Evolutionary conservation across 1,140 invertebrate species (phyloP), one percentile per base, ranked within the genome.

Genomic region (Parapsyche elsis): DNA sequence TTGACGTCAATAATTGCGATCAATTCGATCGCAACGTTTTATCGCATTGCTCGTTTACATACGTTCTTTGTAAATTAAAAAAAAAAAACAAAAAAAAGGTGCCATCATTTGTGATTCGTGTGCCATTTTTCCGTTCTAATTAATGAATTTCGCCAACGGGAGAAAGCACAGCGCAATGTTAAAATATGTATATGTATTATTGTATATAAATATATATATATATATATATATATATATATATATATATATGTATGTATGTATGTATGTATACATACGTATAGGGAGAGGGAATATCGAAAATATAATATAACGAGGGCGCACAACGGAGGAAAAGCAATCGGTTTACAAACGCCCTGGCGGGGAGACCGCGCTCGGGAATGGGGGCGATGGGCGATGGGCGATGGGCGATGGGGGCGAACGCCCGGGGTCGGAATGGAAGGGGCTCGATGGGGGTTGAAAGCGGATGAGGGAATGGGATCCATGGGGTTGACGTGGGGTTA

Each of bases 391-490:
- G 81, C 26, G 70, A n/a, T n/a, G 73, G 74, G 49, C 77, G 79
- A 79, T 64, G 75, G 79, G n/a, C n/a, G n/a, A n/a, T n/a, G n/a
- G 78, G 80, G 71, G 78, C 45, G 61, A 78, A 78, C 74, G 73
- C 49, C 76, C 71, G 79, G 30, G 46, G 46, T 1, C 71, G 21
- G 59, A 76, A 76, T 49, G 77, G 75, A 21, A 70, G 73, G 24
- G 73, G 70, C 64, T 12, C 64, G 79, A 71, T 61, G 16, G 23
- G 75, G 30, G 26, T n/a, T n/a, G n/a, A n/a, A n/a, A 59, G 73
- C 71, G 70, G n/a, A 38, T 16, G 75, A 23, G 71, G 77, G 24
- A 23, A 12, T 26, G 81, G 16, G 78, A 24, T 7, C 16, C 26
- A 21, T 57, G 46, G 44, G 53, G 46, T 61, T 30, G n/a, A n/a